Evolutionary conservation across 2,797 vertebrate species (phyloP), one percentile per base, ranked within the genome.

Genomic region (Acanthornis magna): DNA sequence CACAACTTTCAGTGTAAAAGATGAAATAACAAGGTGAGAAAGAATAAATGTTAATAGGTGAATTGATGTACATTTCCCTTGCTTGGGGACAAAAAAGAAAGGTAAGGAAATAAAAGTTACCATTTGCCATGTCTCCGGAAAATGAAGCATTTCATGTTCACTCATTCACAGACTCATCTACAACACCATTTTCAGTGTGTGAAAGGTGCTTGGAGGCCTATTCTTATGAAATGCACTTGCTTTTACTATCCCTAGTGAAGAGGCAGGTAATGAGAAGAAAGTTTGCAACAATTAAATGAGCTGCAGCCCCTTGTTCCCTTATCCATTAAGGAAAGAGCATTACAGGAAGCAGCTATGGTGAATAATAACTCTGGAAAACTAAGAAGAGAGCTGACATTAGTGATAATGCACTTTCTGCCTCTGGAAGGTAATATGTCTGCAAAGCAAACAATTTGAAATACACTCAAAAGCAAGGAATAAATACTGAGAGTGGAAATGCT

Each of bases 301-400:
- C 85, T 91, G 84, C 55, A 89, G 75, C 60, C 53, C 67, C 58
- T 78, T 93, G 71, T 84, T 96, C 77, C 63, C 62, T 67, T 61
- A 55, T 93, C 90, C 94, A 93, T 96, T 96, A 96, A 79, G 87
- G 87, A 71, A 90, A 50, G 76, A 92, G 63, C 81, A 90, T 95
- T 91, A 88, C 19, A 91, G 93, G 79, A 97, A 97, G 93, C 15
- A 91, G 68, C 75, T 93, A 76, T 94, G 91, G 91, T 82, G 91
- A 88, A 77, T 95, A 96, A 94, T 85, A 95, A 88, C 91, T 66
- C 89, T 77, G 81, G 50, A 94, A 92, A 96, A 91, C 83, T 92
- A 65, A 89, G 94, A 95, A 92, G 95, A 87, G 93, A 95, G 91
- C 93, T 97, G 84, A 95, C 65, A 81, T 96, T 96, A 97, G 70